A percentile compares a stretch with the other conserved stretches of the same genome.
Evolutionary conservation across 37 sponge, comb jelly and placozoan genomes (phyloP).

Genomic region (Haliclona indistincta): DNA sequence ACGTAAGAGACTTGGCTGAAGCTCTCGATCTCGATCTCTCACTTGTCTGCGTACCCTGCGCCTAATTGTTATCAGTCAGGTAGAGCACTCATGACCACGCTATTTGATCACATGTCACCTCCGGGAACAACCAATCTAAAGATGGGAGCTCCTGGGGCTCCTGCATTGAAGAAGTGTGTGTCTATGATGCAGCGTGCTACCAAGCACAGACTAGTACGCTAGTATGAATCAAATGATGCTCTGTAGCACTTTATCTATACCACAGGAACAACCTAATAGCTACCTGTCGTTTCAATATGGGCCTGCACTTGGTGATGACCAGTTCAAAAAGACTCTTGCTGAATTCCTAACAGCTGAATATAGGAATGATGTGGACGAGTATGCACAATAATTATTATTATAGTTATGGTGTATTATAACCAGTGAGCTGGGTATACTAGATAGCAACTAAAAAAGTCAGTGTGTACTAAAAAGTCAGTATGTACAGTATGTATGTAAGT

Average conservation of each 20-base stretch:
- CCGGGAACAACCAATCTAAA: slow-evolving; percentile 34
- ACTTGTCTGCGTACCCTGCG: too few relatives aligned
- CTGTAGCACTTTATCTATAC: background rate
- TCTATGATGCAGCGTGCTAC: slow-evolving; percentile 33
- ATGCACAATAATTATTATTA: background rate
- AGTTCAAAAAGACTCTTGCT: slow-evolving; percentile 50
- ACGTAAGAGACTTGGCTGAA: too few relatives aligned
- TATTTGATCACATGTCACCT: slow-evolving; percentile 28
- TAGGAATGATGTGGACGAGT: slow-evolving; percentile 53
- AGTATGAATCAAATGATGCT: background rate
- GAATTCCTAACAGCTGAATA: slow-evolving; percentile 69
- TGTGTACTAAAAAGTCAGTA: too few relatives aligned
- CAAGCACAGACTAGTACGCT: slow-evolving; percentile 45
- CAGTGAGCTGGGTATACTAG: too few relatives aligned
- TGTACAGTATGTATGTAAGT: too few relatives aligned
- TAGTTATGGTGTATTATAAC: background rate
- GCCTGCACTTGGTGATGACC: slow-evolving; percentile 39
- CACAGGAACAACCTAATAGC: slow-evolving; percentile 35
- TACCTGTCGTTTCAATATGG: slow-evolving; percentile 71
- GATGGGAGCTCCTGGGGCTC: slow-evolving; percentile 66
- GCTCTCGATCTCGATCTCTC: too few relatives aligned
- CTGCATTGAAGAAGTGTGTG: slow-evolving; percentile 25
- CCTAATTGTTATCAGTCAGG: too few relatives aligned
- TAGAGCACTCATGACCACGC: too few relatives aligned
- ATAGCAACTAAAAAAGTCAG: too few relatives aligned